Base-by-base conservation (phyloP, 2,888 invertebrate genomes). In the Parnassius apollo region DNA sequence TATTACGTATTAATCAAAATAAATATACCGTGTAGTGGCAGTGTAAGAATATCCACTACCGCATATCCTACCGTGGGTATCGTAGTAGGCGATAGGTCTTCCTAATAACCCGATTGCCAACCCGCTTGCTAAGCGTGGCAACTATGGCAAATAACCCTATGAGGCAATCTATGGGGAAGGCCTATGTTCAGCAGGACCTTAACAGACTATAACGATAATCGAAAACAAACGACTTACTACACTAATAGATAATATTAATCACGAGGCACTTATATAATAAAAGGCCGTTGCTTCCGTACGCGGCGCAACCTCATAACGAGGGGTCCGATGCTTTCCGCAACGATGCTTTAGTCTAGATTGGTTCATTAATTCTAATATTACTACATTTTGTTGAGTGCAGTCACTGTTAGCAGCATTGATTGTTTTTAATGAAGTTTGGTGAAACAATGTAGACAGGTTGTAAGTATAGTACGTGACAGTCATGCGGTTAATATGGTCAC, bases 301-400 rank as follows among this genome's bases (percentile, higher is more conserved):
- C 22, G 56, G 58, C n/a, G 50, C 51, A 42, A 50, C 42, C 61
- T 57, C 57, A 57, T 62, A 48, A 62, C 22, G 57, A 48, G 53
- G 35, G 18, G 48, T 7, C 42, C 42, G 42, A 45, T 53, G 57
- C 52, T 57, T 52, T 45, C 57, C 62, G 11, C 55, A 44, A 51
- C 51, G 52, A 35, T 35, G 46, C 52, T 42, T 42, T 13, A 49
- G 48, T 12, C 25, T 18, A 42, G 59, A 56, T 50, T 61, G 62
- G 46, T 62, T 62, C 62, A 57, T 62, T 62, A 62, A 62, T 62
- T 62, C 62, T 57, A 62, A 62, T 62, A 62, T 62, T 57, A 57
- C 57, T 52, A 53, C 61, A 62, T 62, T 62, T 42, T 22, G 61
- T 48, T 45, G 57, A 60, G 59, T 54, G 57, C 52, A 48, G 46